A percentile compares a stretch with the other conserved stretches of the same genome.
phyloP scores from a whole-genome alignment of 2,888 invertebrate species.

The Thymelicus acteon region DNA sequence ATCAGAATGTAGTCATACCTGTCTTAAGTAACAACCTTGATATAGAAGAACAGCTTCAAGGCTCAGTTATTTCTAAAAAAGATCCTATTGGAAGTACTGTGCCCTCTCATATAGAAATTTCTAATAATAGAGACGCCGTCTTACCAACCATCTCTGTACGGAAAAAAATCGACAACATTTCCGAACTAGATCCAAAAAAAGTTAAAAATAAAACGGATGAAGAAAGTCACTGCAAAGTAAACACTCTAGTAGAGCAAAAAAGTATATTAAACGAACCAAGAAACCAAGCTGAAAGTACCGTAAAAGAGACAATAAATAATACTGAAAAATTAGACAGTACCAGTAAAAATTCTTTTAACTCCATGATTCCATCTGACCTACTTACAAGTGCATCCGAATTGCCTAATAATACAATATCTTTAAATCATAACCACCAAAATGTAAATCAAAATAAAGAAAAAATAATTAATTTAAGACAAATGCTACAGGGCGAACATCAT shows the following conservation, averaged over 20 bases:
- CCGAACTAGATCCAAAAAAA: not conserved
- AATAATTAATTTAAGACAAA: not conserved
- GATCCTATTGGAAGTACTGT: not conserved
- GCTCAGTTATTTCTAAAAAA: slow-evolving; percentile 51
- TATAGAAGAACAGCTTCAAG: slow-evolving; percentile 54
- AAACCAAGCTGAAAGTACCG: not conserved
- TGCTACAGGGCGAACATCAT: not conserved
- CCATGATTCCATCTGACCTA: not conserved
- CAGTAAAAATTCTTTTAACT: too few species aligned
- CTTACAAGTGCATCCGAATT: not conserved
- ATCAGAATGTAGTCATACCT: slow-evolving; percentile 28
- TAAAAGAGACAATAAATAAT: not conserved
- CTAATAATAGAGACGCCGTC: too few species aligned
- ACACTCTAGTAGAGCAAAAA: not conserved
- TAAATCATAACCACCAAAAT: not conserved
- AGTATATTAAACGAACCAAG: too few species aligned
- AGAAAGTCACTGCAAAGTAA: not conserved
- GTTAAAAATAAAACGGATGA: not conserved
- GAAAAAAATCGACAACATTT: not conserved
- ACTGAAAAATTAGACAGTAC: not conserved
- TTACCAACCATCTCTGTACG: not conserved
- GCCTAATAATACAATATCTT: not conserved
- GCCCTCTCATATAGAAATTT: not conserved
- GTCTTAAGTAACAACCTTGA: slow-evolving; percentile 39
- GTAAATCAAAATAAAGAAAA: not conserved